Conservation (phyloP, 92 coral and sea anemone species). For the Diadumene lineata region DNA sequence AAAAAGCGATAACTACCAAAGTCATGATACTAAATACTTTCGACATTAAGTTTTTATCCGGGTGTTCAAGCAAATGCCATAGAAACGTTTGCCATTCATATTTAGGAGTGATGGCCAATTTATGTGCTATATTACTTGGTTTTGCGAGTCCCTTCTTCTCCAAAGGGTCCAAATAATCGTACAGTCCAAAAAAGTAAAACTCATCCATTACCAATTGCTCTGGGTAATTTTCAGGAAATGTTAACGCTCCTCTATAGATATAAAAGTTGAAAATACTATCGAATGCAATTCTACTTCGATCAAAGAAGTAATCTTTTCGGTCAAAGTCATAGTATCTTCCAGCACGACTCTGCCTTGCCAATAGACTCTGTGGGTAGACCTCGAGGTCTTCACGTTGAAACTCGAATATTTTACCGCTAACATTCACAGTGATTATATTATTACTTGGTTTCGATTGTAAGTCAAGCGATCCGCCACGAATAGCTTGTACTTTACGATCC, state of each 20-base stretch:
- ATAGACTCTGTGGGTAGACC: conserved; percentile 48
- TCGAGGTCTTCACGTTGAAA: conserved; percentile 30
- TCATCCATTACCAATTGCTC: conserved; percentile 62
- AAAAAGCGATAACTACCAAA: conserved; percentile 7
- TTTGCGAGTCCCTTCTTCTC: conserved; percentile 28
- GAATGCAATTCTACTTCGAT: conserved; percentile 60
- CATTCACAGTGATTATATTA: conserved; percentile 41
- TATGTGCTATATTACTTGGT: conserved; percentile 29
- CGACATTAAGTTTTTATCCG: conserved; percentile 13
- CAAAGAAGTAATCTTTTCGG: conserved; percentile 54
- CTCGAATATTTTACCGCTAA: conserved; percentile 58
- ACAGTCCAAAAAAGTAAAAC: conserved; percentile 61
- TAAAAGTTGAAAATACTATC: conserved; percentile 53
- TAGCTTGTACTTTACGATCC: background rate
- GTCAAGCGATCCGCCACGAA: conserved; percentile 20
- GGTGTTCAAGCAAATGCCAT: conserved; percentile 48
- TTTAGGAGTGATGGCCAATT: conserved; percentile 25
- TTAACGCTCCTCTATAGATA: conserved; percentile 26
- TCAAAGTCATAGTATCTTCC: conserved; percentile 50
- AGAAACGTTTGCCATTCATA: conserved; percentile 36
- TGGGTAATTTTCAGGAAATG: conserved; percentile 49
- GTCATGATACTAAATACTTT: conserved; percentile 11
- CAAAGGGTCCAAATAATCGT: conserved; percentile 28
- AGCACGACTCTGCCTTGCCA: conserved; percentile 37
- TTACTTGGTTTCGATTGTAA: conserved; percentile 2